Evolutionary conservation across 2,113 vertebrate species (phyloP).

Genomic region (Eidolon helvum): DNA sequence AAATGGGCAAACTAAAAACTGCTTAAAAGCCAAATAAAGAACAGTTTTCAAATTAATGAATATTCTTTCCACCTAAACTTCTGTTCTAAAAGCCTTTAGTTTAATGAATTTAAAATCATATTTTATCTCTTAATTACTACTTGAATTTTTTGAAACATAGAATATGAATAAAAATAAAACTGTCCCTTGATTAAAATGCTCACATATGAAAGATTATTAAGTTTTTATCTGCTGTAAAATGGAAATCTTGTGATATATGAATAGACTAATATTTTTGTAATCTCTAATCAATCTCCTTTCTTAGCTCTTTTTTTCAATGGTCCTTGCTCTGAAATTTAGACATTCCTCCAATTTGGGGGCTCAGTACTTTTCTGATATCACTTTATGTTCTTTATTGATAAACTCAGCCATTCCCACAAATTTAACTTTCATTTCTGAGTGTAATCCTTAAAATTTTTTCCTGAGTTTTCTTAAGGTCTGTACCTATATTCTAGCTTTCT

Average conservation of each 20-base stretch:
- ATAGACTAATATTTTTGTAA: neutral
- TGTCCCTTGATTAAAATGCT: neutral
- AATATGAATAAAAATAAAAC: constrained; percentile 25
- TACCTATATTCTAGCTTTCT: neutral
- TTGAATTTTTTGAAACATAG: neutral
- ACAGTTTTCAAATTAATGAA: constrained; percentile 32
- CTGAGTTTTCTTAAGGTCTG: neutral
- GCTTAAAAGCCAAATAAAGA: constrained; percentile 13
- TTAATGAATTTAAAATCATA: constrained; percentile 46
- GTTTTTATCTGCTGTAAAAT: neutral
- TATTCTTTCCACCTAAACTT: constrained; percentile 29
- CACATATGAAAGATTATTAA: constrained; percentile 11
- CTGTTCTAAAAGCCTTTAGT: constrained; percentile 27
- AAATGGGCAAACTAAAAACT: constrained; percentile 35
- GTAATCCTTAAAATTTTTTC: neutral
- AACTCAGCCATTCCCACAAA: neutral
- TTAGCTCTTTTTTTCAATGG: neutral
- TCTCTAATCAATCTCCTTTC: neutral
- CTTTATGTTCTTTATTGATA: neutral
- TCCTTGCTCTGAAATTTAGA: neutral
- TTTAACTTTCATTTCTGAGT: constrained; percentile 20
- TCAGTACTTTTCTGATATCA: neutral
- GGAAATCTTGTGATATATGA: neutral
- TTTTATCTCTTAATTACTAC: constrained; percentile 26
- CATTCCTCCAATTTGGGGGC: neutral